phyloP scores from a whole-genome alignment of 2,113 vertebrate species.

The Corydoras maculifer region DNA sequence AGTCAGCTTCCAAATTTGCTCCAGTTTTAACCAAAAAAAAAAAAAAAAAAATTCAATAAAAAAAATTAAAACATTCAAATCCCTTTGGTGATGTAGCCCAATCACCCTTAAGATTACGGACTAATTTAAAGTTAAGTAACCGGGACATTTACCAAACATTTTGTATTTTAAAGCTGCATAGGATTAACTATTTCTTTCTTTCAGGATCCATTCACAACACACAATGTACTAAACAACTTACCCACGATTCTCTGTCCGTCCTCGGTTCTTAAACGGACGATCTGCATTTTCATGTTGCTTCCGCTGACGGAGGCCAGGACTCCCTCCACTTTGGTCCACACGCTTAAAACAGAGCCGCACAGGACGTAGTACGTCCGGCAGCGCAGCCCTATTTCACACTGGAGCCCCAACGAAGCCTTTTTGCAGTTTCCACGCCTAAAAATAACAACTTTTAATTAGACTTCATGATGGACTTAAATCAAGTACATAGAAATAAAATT shows the following conservation, averaged over 20 bases:
- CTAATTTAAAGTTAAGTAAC: no score
- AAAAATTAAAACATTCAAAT: not conserved
- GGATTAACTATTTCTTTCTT: no score
- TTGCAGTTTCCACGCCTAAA: constrained; percentile 95
- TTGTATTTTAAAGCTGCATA: no score
- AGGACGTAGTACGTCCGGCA: constrained; percentile 88
- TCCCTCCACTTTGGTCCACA: constrained; percentile 96
- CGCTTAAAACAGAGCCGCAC: constrained; percentile 92
- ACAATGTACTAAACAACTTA: constrained; percentile 44
- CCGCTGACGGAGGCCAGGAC: constrained; percentile 91
- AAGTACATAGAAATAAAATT: no score
- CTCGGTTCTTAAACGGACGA: constrained; percentile 89
- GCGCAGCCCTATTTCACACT: constrained; percentile 90
- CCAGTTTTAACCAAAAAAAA: no score
- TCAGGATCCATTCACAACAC: no score
- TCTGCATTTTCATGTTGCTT: constrained; percentile 95
- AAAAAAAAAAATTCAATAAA: not conserved
- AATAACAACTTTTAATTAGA: not conserved
- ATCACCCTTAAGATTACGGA: no score
- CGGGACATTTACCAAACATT: no score
- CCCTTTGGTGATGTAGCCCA: no score
- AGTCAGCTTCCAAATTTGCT: no score
- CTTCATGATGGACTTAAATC: no score
- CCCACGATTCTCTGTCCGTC: constrained; percentile 96
- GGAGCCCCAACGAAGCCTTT: constrained; percentile 86